Evolutionary conservation across 2,888 invertebrate genomes (phyloP), one percentile per base, ranked within the genome.

Genomic region (Sphaerophoria rueppellii): DNA sequence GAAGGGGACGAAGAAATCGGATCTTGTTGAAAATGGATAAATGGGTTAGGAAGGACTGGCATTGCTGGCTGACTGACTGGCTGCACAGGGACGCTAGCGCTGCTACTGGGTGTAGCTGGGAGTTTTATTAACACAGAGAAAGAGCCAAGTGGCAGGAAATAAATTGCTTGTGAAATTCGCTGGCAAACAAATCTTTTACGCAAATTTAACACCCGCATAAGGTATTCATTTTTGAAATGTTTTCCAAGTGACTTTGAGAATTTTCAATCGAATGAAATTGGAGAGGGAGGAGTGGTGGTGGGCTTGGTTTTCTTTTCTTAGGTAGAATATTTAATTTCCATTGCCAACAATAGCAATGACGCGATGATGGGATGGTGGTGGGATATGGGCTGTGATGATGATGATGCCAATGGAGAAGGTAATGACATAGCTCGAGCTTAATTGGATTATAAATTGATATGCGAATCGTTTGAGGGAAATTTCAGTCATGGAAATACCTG

Each of bases 101-200:
- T 24, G 24, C 24, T 24, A 24, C 24, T 40, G 43, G 43, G 43
- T 43, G 9, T 43, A 9, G 43, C 43, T 40, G 9, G 6, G 40
- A 9, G 40, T 9, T 7, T 40, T 40, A 40, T 40, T 7, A 40
- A 40, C 6, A 6, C 9, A 2, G 11, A 16, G 9, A 6, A n/a
- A 1, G 32, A 63, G 50, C 14, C 34, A 14, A 69, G 37, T 24
- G 57, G 70, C 24, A 74, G 32, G 60, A 61, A 80, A 80, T 80
- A 83, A 83, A 83, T 83, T 80, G 75, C 80, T 80, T 76, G 83
- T 80, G 80, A 75, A 80, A 79, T 79, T 71, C 74, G 55, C 52
- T 83, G 82, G 60, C 79, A 83, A 80, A 80, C 67, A 83, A 83
- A 83, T 83, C 80, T 80, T 80, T 83, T 72, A 79, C 80, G 83